These are phyloP conservation scores for Drosophila malerkotliana DNA, from an alignment of 1,140 invertebrate genomes.

Conservation along the genomic window DNA sequence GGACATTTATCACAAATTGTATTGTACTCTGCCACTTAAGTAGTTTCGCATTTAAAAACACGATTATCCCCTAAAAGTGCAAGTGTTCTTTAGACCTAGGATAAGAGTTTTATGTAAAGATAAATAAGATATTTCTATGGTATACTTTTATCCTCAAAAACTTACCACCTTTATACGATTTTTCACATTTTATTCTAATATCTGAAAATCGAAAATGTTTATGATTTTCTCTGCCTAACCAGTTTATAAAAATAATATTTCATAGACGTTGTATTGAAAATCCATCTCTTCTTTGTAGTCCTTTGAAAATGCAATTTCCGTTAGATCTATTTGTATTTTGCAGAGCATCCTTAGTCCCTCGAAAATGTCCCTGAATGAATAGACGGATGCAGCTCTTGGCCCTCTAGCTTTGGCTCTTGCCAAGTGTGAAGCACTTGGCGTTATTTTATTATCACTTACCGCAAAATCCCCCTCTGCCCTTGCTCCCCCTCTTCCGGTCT, in stretches of 20 bases:
- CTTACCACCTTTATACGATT: no score
- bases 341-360: conserved; percentile 2
- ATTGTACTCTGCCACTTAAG: conserved; percentile 63
- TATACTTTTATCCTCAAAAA: no score
- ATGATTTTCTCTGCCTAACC: no score
- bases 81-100: no score
- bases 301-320: background rate
- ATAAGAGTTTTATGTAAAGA: no score
- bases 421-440: conserved; percentile 28
- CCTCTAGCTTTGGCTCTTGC: background rate
- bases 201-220: no score
- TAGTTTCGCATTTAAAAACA: conserved; percentile 52
- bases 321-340: background rate
- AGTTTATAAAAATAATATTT: no score
- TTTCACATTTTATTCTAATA: no score
- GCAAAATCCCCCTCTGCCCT: background rate
- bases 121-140: no score
- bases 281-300: background rate
- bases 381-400: background rate
- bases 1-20: conserved; percentile 76
- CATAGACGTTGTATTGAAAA: no score
- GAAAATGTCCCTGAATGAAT: conserved; percentile 30
- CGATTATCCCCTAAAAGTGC: conserved; percentile 9
- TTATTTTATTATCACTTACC: conserved; percentile 30
- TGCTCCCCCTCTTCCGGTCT: background rate